Evolutionary conservation across 2,797 vertebrate genomes (phyloP), one percentile per base, ranked within the genome.

Genomic region (Chrosomus eos): DNA sequence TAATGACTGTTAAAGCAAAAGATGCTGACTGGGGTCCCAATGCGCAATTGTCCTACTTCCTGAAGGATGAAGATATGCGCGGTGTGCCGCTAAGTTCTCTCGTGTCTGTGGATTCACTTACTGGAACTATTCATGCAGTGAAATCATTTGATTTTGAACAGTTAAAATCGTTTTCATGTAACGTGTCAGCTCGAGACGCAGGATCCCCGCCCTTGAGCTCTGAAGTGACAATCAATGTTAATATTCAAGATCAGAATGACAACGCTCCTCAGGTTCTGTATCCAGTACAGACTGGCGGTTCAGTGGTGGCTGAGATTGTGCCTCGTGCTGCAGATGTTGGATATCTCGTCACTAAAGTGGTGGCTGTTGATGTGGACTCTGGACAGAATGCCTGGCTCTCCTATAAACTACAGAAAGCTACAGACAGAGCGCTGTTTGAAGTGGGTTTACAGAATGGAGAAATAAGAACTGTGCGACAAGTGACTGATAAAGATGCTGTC

Each of bases 321-420:
- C 83, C 88, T 82, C 85, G 85, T 38, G 88, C 89, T 62, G 88
- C 84, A 3, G 66, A 89, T 1, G 31, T 71, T 88, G 26, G 80
- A 0, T 83, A 73, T 0, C 28, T 38, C 1, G 13, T 82, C 38
- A 68, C 82, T 82, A 93, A 87, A 82, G 88, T 85, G 6, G 92
- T 94, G 86, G 93, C 93, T 0, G 92, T 94, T 55, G 92, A 93
- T 86, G 88, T 85, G 36, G 92, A 93, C 84, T 91, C 90, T 75
- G 90, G 89, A 48, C 88, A 91, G 86, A 93, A 93, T 77, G 88
- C 90, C 48, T 91, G 89, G 90, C 90, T 90, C 48, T 86, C 93
- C 89, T 90, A 91, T 90, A 28, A 92, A 90, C 68, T 94, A 88
- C 76, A 93, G 64, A 93, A 93, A 83, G 88, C 88, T 23, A 89